Evolutionary conservation across 2,888 invertebrate species (phyloP), one percentile per base, ranked within the genome.

Genomic region (Caenorhabditis panamensis): DNA sequence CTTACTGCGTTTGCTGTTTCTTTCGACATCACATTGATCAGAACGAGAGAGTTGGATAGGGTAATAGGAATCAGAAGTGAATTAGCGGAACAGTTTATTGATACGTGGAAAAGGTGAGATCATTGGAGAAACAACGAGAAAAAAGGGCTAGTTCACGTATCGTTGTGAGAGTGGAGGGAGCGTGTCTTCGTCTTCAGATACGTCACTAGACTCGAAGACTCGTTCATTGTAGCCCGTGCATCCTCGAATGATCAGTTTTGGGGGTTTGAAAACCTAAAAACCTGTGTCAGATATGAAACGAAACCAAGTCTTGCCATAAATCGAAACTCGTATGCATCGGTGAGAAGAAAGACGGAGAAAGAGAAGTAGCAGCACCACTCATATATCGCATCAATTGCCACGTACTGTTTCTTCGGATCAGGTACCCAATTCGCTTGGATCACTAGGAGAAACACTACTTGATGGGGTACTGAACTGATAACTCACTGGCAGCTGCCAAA

Each of bases 341-440:
- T 79, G 28, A 79, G 73, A 22, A 79, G 63, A 47, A 79, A 79
- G 9, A 61, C 61, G 13, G 41, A 73, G 20, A 73, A 79, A 8
- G 79, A 44, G 11, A 79, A 79, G 31, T 79, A 79, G 41, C 79
- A 79, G 26, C 73, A 73, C 79, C 79, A 79, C 51, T 79, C 79
- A 26, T 79, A 79, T 3, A 79, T 79, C 2, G 79, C 79, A 20
- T 67, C 67, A 41, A 79, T 67, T 37, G 79, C 63, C 37, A 67
- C 26, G 47, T 62, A 59, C 22, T 71, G 78, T 28, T 71, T 71
- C 8, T 41, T 37, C 3, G 63, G 64, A 22, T 78, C 75, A 8
- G 62, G 66, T 0, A 67, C 67, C 67, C 75, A 64, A 16, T 64
- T 78, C 2, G 78, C 71, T 71, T 78, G 78, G 51, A 78, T 66